Evolutionary conservation across 2,113 vertebrate species (phyloP).

Genomic region (Lamprotornis superbus): DNA sequence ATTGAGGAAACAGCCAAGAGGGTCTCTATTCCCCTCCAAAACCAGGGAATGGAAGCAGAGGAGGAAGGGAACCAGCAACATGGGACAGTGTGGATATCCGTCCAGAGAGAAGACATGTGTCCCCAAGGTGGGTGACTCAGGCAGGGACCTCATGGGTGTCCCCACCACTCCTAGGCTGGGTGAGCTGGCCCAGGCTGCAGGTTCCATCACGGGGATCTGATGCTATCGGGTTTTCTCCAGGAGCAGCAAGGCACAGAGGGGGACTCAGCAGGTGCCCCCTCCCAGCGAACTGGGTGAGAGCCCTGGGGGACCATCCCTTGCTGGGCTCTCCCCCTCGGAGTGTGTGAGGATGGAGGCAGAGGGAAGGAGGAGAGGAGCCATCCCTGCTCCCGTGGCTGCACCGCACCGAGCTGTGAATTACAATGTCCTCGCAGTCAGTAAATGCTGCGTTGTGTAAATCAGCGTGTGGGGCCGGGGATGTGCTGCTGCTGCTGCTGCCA

Average conservation of each 20-base stretch:
- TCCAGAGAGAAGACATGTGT: rapidly evolving
- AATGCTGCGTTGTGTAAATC: background rate
- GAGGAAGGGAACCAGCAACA: background rate
- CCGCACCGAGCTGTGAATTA: background rate
- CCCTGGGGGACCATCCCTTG: background rate
- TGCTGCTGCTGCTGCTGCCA: background rate
- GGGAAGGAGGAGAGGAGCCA: background rate
- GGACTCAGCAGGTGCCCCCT: background rate
- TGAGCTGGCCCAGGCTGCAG: background rate
- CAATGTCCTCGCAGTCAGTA: background rate
- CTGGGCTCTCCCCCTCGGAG: rapidly evolving
- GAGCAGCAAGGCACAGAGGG: background rate
- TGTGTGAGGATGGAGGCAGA: background rate
- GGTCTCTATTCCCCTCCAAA: background rate
- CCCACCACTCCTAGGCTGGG: background rate
- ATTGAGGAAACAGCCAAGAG: background rate
- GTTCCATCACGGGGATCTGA: rapidly evolving
- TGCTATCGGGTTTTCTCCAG: rapidly evolving
- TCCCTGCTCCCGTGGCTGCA: background rate
- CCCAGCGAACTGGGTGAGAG: rapidly evolving
- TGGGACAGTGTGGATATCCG: background rate
- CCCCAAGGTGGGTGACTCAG: background rate
- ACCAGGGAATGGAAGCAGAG: background rate
- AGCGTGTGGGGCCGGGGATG: background rate
- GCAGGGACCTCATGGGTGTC: rapidly evolving